Conservation (phyloP, 1,140 invertebrate genomes). For the Sarcophaga bullata region DNA sequence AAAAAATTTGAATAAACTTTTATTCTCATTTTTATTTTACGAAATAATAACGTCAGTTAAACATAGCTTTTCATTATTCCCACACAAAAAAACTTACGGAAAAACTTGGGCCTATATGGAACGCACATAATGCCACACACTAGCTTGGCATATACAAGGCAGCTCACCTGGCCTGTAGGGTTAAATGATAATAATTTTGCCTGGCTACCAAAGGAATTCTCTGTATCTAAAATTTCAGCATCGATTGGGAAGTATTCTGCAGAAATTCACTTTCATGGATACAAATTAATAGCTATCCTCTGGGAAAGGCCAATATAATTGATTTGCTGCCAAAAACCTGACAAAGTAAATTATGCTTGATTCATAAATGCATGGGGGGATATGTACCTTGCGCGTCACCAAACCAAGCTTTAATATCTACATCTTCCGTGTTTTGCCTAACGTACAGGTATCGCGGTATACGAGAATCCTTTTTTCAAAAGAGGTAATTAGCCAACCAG, state of each 20-base stretch:
- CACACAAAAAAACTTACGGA: slow-evolving; percentile 96
- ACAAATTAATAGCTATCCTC: slow-evolving; percentile 77
- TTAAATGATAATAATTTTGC: slow-evolving; percentile 76
- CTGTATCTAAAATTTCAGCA: slow-evolving; percentile 79
- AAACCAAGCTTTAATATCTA: slow-evolving; percentile 96
- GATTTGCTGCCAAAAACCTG: slow-evolving; percentile 90
- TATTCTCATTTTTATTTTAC: too few species aligned
- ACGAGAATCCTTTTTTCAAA: slow-evolving; percentile 83
- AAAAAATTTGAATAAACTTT: too few species aligned
- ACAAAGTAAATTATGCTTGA: slow-evolving; percentile 94
- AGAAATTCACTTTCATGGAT: slow-evolving; percentile 83
- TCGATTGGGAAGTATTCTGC: slow-evolving; percentile 87
- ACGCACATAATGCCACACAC: slow-evolving; percentile 95
- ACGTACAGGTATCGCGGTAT: slow-evolving; percentile 89
- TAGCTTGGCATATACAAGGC: slow-evolving; percentile 92
- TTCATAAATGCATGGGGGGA: slow-evolving; percentile 96
- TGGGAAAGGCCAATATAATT: slow-evolving; percentile 82
- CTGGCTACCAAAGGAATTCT: slow-evolving; percentile 76
- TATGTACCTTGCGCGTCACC: slow-evolving; percentile 94
- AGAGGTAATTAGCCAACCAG: slow-evolving; percentile 94
- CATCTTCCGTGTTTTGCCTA: slow-evolving; percentile 47
- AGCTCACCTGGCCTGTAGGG: slow-evolving; percentile 84
- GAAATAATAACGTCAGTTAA: too few species aligned
- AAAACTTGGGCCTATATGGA: slow-evolving; percentile 82
- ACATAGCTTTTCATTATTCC: slow-evolving; percentile 64